Percentiles rank a stretch among this genome's conserved stretches.
Conservation (phyloP, 2,797 vertebrate genomes). For the Alcedo quadribrachys region DNA sequence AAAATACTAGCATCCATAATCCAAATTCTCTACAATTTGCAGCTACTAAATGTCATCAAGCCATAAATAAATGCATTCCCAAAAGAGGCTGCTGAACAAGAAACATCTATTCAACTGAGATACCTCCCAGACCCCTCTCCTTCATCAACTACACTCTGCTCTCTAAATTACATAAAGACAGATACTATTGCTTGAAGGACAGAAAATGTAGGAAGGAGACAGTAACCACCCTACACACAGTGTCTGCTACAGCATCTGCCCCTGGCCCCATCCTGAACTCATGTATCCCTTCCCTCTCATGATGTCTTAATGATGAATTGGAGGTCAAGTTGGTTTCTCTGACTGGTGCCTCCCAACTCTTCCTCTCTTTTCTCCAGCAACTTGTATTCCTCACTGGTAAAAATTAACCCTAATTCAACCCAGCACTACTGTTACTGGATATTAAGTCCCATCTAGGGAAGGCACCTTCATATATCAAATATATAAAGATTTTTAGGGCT, state of each 20-base stretch:
- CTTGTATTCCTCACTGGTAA: neutral
- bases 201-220: neutral
- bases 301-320: neutral
- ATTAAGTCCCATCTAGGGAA: neutral
- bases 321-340: neutral
- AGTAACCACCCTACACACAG: neutral
- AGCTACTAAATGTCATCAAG: neutral
- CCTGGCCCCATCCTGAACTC: neutral
- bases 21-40: neutral
- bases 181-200: neutral
- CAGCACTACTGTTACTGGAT: neutral
- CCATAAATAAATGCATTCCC: neutral
- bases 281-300: neutral
- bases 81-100: neutral
- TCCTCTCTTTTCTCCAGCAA: neutral
- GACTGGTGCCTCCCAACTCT: neutral
- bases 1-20: neutral
- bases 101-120: neutral
- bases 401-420: neutral
- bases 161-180: neutral
- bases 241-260: neutral
- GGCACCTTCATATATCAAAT: neutral
- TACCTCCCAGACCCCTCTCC: neutral
- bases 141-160: neutral
- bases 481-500: neutral